Evolutionary conservation across 2,888 invertebrate genomes (phyloP).

Genomic region (Dascillus cervinus): DNA sequence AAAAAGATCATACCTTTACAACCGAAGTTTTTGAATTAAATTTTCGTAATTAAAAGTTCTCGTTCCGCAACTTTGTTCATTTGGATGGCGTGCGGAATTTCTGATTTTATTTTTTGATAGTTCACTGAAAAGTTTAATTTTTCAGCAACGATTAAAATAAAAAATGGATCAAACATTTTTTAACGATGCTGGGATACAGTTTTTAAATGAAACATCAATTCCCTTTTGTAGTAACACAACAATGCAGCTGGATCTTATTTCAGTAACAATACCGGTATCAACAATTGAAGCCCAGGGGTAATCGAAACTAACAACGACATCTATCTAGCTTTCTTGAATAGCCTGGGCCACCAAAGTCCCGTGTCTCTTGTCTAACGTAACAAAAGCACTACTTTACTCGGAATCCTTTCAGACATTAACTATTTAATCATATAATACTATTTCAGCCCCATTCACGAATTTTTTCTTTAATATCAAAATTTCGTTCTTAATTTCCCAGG

Average conservation of each 20-base stretch:
- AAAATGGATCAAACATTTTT: too few relatives aligned
- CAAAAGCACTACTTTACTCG: constrained; percentile 8
- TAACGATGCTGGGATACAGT: too few relatives aligned
- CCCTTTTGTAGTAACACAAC: constrained; percentile 11
- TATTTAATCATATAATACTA: constrained; percentile 12
- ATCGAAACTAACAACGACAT: constrained; percentile 36
- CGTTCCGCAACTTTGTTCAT: too few relatives aligned
- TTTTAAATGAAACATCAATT: constrained; percentile 16
- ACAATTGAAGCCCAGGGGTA: constrained; percentile 39
- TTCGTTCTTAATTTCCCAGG: neutral
- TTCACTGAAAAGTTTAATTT: too few relatives aligned
- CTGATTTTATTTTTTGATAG: too few relatives aligned
- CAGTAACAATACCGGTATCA: constrained; percentile 33
- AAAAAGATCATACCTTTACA: too few relatives aligned
- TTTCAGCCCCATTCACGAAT: neutral
- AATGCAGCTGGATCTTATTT: constrained; percentile 27
- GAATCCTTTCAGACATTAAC: constrained; percentile 10
- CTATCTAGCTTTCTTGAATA: constrained; percentile 24
- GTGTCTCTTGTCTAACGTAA: constrained; percentile 8
- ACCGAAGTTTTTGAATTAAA: too few relatives aligned
- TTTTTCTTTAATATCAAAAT: neutral
- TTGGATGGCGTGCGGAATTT: too few relatives aligned
- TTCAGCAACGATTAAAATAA: too few relatives aligned
- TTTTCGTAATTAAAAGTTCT: too few relatives aligned
- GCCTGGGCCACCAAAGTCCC: constrained; percentile 12